A percentile compares a stretch with the other conserved stretches of the same genome.
phyloP scores from a whole-genome alignment of 1,140 invertebrate genomes.

The Drosophila pseudoananassae region DNA sequence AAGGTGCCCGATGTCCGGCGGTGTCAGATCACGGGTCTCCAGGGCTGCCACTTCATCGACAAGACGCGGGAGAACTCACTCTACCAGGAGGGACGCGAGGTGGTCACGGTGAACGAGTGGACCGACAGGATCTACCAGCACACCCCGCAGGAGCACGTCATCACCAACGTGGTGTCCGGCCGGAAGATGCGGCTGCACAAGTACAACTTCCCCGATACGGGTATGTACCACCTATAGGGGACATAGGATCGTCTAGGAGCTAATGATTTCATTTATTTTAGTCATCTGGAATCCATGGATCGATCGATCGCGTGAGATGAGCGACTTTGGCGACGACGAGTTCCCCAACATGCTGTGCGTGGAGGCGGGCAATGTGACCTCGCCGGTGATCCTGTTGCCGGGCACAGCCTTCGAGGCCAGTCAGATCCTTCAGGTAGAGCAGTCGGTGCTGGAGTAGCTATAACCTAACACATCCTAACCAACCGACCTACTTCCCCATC shows the following conservation, averaged over 20 bases:
- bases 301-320: constrained; percentile 95
- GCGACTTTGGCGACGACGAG: constrained; percentile 97
- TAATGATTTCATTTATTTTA: constrained; percentile 5
- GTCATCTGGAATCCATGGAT: constrained; percentile 99
- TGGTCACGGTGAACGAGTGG: constrained; percentile 95
- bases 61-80: constrained; percentile 88
- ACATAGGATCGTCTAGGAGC: background rate
- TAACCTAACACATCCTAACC: constrained; percentile 31
- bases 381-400: constrained; percentile 92
- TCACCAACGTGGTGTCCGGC: constrained; percentile 96
- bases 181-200: constrained; percentile 96
- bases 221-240: constrained; percentile 84
- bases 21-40: constrained; percentile 95
- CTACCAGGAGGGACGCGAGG: constrained; percentile 91
- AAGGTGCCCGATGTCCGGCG: constrained; percentile 96
- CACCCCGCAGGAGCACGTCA: constrained; percentile 95
- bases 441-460: constrained; percentile 8
- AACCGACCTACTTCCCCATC: constrained; percentile 17
- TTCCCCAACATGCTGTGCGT: constrained; percentile 98
- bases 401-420: constrained; percentile 87
- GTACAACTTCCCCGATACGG: constrained; percentile 96
- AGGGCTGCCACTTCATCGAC: constrained; percentile 96
- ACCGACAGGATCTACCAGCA: constrained; percentile 97
- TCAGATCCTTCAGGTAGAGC: constrained; percentile 79
- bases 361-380: constrained; percentile 94